Percentiles rank a stretch among this genome's conserved stretches.
These are phyloP conservation scores for Spilarctia lutea DNA, from an alignment of 2,888 invertebrate genomes.

Conservation along the genomic window DNA sequence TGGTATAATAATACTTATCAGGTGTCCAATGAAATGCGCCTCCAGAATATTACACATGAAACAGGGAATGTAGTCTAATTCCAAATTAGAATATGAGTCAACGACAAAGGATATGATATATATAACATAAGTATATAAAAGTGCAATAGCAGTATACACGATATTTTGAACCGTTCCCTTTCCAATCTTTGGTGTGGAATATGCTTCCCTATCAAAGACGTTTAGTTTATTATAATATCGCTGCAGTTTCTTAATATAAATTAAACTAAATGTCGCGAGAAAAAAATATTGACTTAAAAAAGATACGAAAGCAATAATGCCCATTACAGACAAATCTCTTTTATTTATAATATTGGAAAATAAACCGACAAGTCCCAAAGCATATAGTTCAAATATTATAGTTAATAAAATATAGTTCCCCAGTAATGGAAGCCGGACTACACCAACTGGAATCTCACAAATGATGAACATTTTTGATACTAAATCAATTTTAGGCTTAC, in stretches of 20 bases:
- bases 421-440: slow-evolving; percentile 57
- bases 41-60: slow-evolving; percentile 57
- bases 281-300: slow-evolving; percentile 44
- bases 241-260: slow-evolving; percentile 57
- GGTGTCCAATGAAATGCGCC: slow-evolving; percentile 65
- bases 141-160: slow-evolving; percentile 42
- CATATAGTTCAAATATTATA: slow-evolving; percentile 46
- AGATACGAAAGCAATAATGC: slow-evolving; percentile 20
- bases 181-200: slow-evolving; percentile 58
- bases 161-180: slow-evolving; percentile 56
- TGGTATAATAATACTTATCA: slow-evolving; percentile 63
- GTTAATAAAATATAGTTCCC: slow-evolving; percentile 40
- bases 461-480: slow-evolving; percentile 62
- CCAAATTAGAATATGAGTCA: neutral
- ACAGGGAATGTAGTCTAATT: slow-evolving; percentile 41
- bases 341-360: slow-evolving; percentile 12
- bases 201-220: slow-evolving; percentile 62
- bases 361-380: slow-evolving; percentile 35
- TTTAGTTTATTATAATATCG: slow-evolving; percentile 60
- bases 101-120: slow-evolving; percentile 8
- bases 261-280: slow-evolving; percentile 49
- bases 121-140: slow-evolving; percentile 31
- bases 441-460: slow-evolving; percentile 54
- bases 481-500: slow-evolving; percentile 55
- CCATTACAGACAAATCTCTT: neutral